Evolutionary conservation across 2,797 vertebrate genomes (phyloP), one percentile per base, ranked within the genome.

Genomic region (Sardinella longiceps): DNA sequence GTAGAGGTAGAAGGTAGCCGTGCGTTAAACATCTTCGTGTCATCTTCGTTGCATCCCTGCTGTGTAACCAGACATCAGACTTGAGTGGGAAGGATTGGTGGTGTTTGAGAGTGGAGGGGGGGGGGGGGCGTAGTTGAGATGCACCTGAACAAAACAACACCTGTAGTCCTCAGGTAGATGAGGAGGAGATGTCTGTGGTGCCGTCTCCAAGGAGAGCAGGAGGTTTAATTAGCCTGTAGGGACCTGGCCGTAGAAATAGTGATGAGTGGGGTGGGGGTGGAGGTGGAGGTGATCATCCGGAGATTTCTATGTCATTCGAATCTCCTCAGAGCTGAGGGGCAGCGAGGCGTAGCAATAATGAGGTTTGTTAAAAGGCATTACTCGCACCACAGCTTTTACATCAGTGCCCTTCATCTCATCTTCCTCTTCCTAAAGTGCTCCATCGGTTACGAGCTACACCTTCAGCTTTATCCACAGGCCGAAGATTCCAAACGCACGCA

Each of bases 191-290:
- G 70, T 74, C 43, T 51, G 86, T 12, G 25, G 82, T 84, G 25
- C 84, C 63, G 51, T 91, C 94, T 92, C 92, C 5, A 66, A 91
- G 92, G 95, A 92, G 91, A 89, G 83, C 88, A 70, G 85, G 77
- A 81, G 87, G 91, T 94, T 87, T 96, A 96, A 96, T 96, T 96
- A 96, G 93, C 94, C 95, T 94, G 93, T 91, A 94, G 95, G 95
- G 95, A 94, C 88, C 92, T 92, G 92, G 89, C 93, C 90, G 91
- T 93, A 94, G 94, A 95, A 95, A 95, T 90, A 37, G 25, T n/a
- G 84, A 46, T 89, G 89, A 89, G 91, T 87, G 90, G 86, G 43
- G 77, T 45, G 60, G 28, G 66, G 0, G 63, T 77, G 20, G 81
- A 48, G 84, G 15, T 80, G 53, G 70, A 37, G 45, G 86, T 88